These are phyloP conservation scores for Engystomops pustulosus DNA, from an alignment of 2,113 vertebrate species.

Conservation along the genomic window DNA sequence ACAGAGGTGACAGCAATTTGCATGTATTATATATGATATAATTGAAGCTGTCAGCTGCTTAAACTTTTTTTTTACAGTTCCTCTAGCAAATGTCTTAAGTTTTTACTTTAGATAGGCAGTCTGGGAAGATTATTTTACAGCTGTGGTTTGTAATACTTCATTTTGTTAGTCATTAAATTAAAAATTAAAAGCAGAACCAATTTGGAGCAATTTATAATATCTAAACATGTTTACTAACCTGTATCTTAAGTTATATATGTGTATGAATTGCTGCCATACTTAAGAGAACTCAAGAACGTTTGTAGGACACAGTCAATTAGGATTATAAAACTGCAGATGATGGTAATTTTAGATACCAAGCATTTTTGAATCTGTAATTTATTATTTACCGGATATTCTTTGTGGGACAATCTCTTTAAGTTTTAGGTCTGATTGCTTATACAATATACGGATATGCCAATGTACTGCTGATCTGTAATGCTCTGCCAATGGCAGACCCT, in stretches of 20 bases:
- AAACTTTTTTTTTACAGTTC: constrained; percentile 10
- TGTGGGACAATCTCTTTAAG: too few relatives aligned
- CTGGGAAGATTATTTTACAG: constrained; percentile 3
- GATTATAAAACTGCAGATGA: too few relatives aligned
- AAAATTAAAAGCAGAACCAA: constrained; percentile 1
- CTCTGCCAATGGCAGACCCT: too few relatives aligned
- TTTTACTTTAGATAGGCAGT: constrained; percentile 26
- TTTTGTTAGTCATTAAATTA: constrained; percentile 34
- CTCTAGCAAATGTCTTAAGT: constrained; percentile 26
- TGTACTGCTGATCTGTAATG: too few relatives aligned
- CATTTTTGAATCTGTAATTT: too few relatives aligned
- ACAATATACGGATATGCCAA: too few relatives aligned
- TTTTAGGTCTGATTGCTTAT: too few relatives aligned
- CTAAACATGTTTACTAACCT: neutral
- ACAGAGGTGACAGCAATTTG: constrained; percentile 34
- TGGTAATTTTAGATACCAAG: too few relatives aligned
- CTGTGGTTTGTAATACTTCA: neutral
- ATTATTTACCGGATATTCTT: too few relatives aligned
- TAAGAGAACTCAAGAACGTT: neutral
- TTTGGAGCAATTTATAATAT: constrained; percentile 5
- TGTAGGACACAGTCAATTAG: neutral
- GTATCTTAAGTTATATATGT: neutral
- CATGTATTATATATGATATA: constrained; percentile 37
- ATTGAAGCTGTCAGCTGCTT: constrained; percentile 32
- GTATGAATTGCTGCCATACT: neutral